Evolutionary conservation across 1,140 invertebrate genomes (phyloP), one percentile per base, ranked within the genome.

Genomic region (Pararge aegeria): DNA sequence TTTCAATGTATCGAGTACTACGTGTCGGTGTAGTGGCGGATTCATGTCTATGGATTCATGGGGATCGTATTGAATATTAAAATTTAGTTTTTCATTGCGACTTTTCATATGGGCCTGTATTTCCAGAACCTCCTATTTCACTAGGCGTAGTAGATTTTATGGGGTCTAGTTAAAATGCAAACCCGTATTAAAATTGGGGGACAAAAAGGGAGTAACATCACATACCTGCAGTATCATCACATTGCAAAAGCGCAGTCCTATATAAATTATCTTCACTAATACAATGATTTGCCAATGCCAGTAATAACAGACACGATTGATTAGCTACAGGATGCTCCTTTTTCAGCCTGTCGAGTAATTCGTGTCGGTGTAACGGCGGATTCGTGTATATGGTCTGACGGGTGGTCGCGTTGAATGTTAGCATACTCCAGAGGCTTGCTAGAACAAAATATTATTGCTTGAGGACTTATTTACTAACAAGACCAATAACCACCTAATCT

Each of bases 271-370:
- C 92, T 82, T 90, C 93, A 7, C 83, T 80, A 66, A 91, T 93
- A 83, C 96, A 98, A 87, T 99, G 97, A 91, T 99, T 99, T 3
- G 96, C 94, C 57, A 99, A 90, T 46, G 98, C 94, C 53, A 99
- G 90, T 38, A 98, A 88, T 20, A 99, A 91, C 44, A 99, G 88
- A 37, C 98, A 92, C 70, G 96, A 96, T 87, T 98, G 97, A 90
- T 95, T 96, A 56, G 97, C 96, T 66, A 98, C 91, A 15, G 96
- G 94, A 60, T 92, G 91, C 27, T 91, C 83, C 2, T 63, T 72
- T 5, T 83, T 85, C 37, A 91, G 61, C 0, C 87, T 55, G 24
- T 87, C 84, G 49, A 80, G 74, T 20, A 76, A 49, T 21, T 87
- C 89, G 60, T 79, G 87, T 54, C 86, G 79, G 59, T 87, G 90